A percentile compares a stretch with the other conserved stretches of the same genome.
These are phyloP conservation scores for Beris chalybata DNA, from an alignment of 2,888 invertebrate genomes.

Conservation along the genomic window DNA sequence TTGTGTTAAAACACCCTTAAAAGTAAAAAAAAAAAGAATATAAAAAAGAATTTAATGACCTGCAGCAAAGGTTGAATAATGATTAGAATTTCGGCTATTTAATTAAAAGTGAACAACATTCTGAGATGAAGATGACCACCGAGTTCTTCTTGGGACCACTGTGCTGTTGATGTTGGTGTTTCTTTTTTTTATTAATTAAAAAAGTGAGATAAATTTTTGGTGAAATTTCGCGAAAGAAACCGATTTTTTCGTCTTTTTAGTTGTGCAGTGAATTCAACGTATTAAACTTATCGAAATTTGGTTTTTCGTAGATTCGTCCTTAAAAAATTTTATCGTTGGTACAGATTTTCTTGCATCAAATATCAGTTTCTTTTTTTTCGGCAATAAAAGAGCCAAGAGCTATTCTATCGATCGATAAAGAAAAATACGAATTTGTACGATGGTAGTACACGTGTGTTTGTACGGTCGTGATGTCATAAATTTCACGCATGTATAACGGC, in stretches of 20 bases:
- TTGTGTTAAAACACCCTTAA: not conserved
- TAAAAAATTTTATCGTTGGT: not conserved
- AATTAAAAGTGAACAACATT: slow-evolving; percentile 11
- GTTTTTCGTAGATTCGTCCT: not conserved
- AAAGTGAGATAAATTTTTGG: slow-evolving; percentile 4
- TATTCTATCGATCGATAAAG: slow-evolving; percentile 39
- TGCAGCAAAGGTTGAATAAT: not conserved
- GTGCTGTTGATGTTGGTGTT: slow-evolving; percentile 20
- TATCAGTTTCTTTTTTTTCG: slow-evolving; percentile 19
- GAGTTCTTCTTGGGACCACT: slow-evolving; percentile 19
- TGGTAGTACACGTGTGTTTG: slow-evolving; percentile 38
- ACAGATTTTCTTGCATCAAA: slow-evolving; percentile 7
- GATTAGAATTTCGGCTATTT: not conserved
- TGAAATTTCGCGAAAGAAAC: not conserved
- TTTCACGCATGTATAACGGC: slow-evolving; percentile 30
- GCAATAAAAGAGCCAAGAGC: slow-evolving; percentile 28
- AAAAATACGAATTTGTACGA: slow-evolving; percentile 40
- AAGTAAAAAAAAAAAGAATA: slow-evolving; percentile 5
- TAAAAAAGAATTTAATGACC: too few relatives aligned
- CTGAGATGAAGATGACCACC: slow-evolving; percentile 31
- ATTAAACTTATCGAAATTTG: slow-evolving; percentile 1
- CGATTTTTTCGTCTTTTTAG: too few relatives aligned
- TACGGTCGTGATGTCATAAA: slow-evolving; percentile 39
- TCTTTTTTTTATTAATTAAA: not conserved
- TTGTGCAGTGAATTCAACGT: not conserved